Evolutionary conservation across 2,797 vertebrate genomes (phyloP), one percentile per base, ranked within the genome.

Genomic region (Trematomus bernacchii): DNA sequence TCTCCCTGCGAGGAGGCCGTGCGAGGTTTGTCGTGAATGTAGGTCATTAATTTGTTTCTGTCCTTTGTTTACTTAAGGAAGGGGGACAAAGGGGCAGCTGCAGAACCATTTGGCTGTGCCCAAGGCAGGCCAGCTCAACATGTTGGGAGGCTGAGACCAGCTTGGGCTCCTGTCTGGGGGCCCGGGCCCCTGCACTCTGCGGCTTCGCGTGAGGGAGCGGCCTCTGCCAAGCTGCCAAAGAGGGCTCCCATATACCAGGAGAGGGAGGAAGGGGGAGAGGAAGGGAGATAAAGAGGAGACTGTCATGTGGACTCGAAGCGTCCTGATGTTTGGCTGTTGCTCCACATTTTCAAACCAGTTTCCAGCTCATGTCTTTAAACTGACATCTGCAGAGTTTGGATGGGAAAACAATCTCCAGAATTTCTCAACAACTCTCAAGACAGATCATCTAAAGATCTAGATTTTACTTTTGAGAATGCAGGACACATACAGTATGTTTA

Each of bases 21-120:
- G 93, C 89, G 91, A 95, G 96, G 95, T 95, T 95, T 93, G 79
- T 86, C 94, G 95, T 97, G 97, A 98, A 99, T 99, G 98, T 97
- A 98, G 97, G 98, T 98, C 97, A 99, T 97, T 99, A 98, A 97
- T 99, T 98, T 99, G 97, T 98, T 98, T 98, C 97, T 99, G 97
- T 96, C 97, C 96, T 98, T 99, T 99, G 98, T 99, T 99, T 98
- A 98, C 97, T 98, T 97, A 97, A 98, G 97, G 96, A 98, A 97
- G 89, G 94, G 94, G 96, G 97, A 98, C 98, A 98, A 99, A 98
- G 96, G 97, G 97, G 97, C 97, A 99, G 97, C 97, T 98, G 98
- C 97, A 92, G 96, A 97, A 97, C 96, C 97, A 98, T 98, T 98
- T 99, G 98, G 97, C 97, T 96, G 94, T 96, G 97, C 97, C 96